Base-by-base conservation (phyloP, 1,140 invertebrate genomes). In the Druon quercuslanigerum region DNA sequence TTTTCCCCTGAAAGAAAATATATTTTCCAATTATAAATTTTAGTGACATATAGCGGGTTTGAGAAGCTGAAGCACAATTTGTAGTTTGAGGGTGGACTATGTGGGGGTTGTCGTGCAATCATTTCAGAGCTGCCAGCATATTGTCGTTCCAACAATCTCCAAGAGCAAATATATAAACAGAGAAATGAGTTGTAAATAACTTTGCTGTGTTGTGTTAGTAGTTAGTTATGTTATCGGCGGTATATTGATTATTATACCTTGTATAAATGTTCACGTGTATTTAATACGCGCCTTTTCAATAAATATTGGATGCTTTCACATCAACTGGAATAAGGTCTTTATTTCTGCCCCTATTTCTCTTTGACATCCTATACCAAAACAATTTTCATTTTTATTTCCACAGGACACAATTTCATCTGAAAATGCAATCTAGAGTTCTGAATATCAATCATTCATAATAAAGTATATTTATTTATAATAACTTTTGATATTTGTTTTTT, bases 211-310 rank as follows among this genome's bases (percentile, higher is more conserved):
- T 60, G 57, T 66, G 57, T 75, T 66, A 20, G 57, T 75, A 66
- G 56, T 40, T 75, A 66, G 50, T 66, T 13, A 73, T 86, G 83
- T 88, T 88, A 85, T 86, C 81, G 73, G 72, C 82, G 79, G 79
- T 82, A 78, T 88, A 87, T 84, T 78, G 84, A 86, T 76, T 83
- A 82, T 82, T 71, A 71, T 72, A 82, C 66, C 79, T 79, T 87
- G 84, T 88, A 83, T 88, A 87, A 85, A 88, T 88, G 83, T 85
- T 86, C 83, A 83, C 74, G 60, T 86, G 81, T 85, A 87, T 88
- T 87, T 84, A 86, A 86, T 87, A 87, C 85, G 82, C 87, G 86
- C 86, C 82, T 87, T 88, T 87, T 86, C 85, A 87, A 88, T 87
- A 86, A 88, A 87, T 85, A 87, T 80, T 86, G 83, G 80, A 84